Conservation (phyloP, 2,888 invertebrate genomes). For the Druceiella hillmani region DNA sequence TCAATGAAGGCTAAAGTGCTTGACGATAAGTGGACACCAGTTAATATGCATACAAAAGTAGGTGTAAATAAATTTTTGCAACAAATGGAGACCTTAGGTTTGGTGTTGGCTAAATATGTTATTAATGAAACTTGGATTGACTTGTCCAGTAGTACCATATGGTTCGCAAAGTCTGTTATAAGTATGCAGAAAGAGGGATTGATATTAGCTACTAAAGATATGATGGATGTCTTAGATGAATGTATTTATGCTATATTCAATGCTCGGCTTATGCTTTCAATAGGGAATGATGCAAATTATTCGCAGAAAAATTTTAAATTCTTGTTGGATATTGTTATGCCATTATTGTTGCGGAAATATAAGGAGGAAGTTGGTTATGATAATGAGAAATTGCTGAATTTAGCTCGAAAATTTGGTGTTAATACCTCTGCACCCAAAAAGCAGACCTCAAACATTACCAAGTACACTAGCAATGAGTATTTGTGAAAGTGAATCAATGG, state of each 20-base stretch:
- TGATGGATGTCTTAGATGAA: conserved; percentile 66
- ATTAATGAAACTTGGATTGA: conserved; percentile 63
- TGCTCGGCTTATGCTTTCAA: conserved; percentile 59
- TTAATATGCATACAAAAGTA: conserved; percentile 69
- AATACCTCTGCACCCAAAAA: conserved; percentile 51
- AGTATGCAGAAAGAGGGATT: conserved; percentile 72
- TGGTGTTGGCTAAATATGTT: conserved; percentile 60
- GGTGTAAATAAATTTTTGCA: conserved; percentile 62
- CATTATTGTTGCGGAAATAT: conserved; percentile 57
- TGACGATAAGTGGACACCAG: conserved; percentile 84
- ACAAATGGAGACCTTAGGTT: conserved; percentile 65
- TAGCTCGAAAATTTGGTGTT: conserved; percentile 52
- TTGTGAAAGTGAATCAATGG: conserved; percentile 52
- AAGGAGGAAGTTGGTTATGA: conserved; percentile 56
- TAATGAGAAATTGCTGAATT: conserved; percentile 44
- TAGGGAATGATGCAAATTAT: conserved; percentile 42
- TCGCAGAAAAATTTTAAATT: conserved; percentile 64
- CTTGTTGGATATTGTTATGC: conserved; percentile 60
- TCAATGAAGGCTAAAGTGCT: conserved; percentile 68
- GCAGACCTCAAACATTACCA: conserved; percentile 56
- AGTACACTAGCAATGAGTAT: conserved; percentile 64
- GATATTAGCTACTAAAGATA: conserved; percentile 67
- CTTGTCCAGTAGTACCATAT: conserved; percentile 73
- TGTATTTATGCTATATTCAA: conserved; percentile 69
- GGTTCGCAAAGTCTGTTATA: conserved; percentile 72